Conservation (phyloP, 2,797 vertebrate genomes). For the Gastrophryne carolinensis region DNA sequence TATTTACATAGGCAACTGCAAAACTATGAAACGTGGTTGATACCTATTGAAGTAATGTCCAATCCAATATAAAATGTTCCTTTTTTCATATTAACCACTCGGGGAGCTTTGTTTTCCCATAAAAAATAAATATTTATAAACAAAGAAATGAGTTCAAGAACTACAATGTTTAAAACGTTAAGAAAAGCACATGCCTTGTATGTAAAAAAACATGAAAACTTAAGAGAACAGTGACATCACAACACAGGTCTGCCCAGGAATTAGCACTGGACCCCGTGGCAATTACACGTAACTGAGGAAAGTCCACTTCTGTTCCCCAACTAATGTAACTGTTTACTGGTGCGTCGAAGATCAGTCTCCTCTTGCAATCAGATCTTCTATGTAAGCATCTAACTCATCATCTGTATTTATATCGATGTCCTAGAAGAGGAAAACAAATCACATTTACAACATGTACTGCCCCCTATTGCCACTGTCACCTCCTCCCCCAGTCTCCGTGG, state of each 20-base stretch:
- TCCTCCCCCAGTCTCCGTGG: no score
- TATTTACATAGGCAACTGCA: no score
- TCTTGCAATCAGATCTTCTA: conserved; percentile 95
- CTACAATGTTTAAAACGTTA: conserved; percentile 58
- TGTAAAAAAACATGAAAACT: conserved; percentile 59
- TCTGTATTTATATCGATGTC: conserved; percentile 99
- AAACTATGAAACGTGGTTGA: no score
- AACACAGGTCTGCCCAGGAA: conserved; percentile 11
- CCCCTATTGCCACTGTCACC: no score
- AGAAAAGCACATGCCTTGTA: conserved; percentile 60
- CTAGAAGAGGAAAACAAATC: no score
- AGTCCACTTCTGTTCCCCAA: not conserved
- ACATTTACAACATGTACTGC: no score
- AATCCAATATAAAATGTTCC: no score
- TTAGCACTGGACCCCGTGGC: conserved; percentile 9
- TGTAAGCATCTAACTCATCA: conserved; percentile 96
- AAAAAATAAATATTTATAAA: conserved; percentile 79
- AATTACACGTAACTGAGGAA: not conserved
- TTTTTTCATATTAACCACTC: conserved; percentile 23
- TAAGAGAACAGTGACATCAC: conserved; percentile 49
- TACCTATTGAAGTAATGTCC: no score
- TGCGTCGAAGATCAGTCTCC: conserved; percentile 88
- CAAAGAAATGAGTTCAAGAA: conserved; percentile 63
- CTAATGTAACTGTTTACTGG: not conserved
- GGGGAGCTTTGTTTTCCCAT: conserved; percentile 58